These are phyloP conservation scores for Didymodactylos carnosus DNA, from an alignment of 2,888 invertebrate genomes.

Conservation along the genomic window DNA sequence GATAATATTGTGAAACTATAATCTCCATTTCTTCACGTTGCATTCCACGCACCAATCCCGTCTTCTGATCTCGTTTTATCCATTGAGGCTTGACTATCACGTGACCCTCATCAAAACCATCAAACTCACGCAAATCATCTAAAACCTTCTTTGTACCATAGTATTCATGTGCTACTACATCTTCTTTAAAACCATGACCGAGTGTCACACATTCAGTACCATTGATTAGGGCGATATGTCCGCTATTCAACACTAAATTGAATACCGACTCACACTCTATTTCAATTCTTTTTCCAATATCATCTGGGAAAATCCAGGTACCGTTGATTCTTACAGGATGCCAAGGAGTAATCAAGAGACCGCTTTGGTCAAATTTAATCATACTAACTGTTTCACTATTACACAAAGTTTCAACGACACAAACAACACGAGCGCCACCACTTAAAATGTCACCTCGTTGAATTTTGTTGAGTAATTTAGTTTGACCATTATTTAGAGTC, in stretches of 20 bases:
- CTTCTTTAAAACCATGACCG: slow-evolving; percentile 4
- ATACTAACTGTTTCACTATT: not conserved
- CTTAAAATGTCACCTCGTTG: not conserved
- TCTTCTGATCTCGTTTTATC: too few species aligned
- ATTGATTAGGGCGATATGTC: not conserved
- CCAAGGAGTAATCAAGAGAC: slow-evolving; percentile 5
- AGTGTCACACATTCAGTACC: slow-evolving; percentile 4
- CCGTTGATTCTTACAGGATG: not conserved
- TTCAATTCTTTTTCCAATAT: not conserved
- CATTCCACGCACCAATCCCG: too few species aligned
- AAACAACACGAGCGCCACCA: not conserved
- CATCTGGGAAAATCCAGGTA: slow-evolving; percentile 5
- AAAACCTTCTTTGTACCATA: slow-evolving; percentile 1
- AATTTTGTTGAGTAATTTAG: not conserved
- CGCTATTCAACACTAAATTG: slow-evolving; percentile 2
- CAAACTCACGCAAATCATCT: slow-evolving; percentile 1
- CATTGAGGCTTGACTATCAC: too few species aligned
- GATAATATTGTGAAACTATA: too few species aligned
- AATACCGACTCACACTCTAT: not conserved
- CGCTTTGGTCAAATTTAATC: not conserved
- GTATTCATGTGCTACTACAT: slow-evolving; percentile 2
- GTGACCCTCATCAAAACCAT: too few species aligned
- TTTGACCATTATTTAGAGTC: not conserved
- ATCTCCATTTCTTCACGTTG: too few species aligned
- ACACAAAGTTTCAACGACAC: slow-evolving; percentile 1